Evolutionary conservation across 2,113 vertebrate species (phyloP).

Genomic region (Ginglymostoma cirratum): DNA sequence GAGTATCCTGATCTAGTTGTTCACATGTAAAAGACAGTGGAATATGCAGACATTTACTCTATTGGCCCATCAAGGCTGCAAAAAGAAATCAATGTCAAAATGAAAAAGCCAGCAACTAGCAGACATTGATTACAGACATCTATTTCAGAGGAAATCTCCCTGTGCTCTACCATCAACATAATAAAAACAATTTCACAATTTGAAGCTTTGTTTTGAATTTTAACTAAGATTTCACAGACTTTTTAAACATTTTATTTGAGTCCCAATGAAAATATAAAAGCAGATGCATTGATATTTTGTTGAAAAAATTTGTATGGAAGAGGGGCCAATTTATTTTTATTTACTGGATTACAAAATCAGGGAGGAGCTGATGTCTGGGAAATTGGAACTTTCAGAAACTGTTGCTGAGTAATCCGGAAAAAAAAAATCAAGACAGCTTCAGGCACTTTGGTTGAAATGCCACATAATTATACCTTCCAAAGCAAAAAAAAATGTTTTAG

Average conservation of each 20-base stretch:
- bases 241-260: not conserved
- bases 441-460: not conserved
- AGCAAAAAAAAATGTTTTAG: not conserved
- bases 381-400: not conserved
- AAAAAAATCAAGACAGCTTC: not conserved
- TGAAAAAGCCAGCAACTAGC: no score
- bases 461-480: not conserved
- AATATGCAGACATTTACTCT: not conserved
- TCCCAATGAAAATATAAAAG: not conserved
- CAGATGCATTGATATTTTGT: not conserved
- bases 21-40: not conserved
- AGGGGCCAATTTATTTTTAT: not conserved
- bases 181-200: no score
- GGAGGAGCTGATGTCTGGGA: not conserved
- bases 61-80: no score
- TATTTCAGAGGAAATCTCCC: no score
- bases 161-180: no score
- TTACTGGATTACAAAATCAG: not conserved
- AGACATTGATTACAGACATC: no score
- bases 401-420: not conserved
- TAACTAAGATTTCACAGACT: no score
- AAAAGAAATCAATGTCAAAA: no score
- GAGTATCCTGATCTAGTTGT: not conserved
- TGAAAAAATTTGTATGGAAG: not conserved
- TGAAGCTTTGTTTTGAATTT: no score